Percentiles rank a stretch among this genome's conserved stretches.
phyloP scores from a whole-genome alignment of 2,888 invertebrate genomes.

The Baccha elongata region DNA sequence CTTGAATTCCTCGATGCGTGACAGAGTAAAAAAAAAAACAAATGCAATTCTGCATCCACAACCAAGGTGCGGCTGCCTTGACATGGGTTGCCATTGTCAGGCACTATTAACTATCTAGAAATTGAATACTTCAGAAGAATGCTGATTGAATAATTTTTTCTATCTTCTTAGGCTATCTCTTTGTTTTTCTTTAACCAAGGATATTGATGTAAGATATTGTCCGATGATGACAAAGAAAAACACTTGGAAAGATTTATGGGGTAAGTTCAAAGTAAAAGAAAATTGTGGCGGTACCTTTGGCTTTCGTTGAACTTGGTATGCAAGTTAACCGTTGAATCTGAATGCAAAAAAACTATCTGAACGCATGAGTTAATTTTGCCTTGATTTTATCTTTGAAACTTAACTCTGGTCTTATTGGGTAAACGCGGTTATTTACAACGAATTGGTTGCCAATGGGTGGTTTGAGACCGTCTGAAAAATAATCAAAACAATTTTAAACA shows the following conservation, averaged over 20 bases:
- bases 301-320: background rate
- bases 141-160: constrained; percentile 21
- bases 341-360: background rate
- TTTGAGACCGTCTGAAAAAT: too few species aligned
- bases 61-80: constrained; percentile 41
- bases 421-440: too few species aligned
- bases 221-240: constrained; percentile 2
- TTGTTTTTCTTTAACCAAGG: background rate
- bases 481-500: too few species aligned
- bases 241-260: constrained; percentile 7
- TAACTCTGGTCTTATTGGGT: too few species aligned
- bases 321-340: background rate
- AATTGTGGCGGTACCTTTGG: background rate
- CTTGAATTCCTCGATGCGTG: constrained; percentile 60
- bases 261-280: constrained; percentile 1
- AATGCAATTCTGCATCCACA: background rate
- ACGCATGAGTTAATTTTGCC: background rate
- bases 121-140: constrained; percentile 38
- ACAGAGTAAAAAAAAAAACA: constrained; percentile 17
- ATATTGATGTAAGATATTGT: background rate
- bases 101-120: constrained; percentile 43
- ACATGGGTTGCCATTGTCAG: constrained; percentile 17
- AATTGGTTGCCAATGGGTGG: too few species aligned
- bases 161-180: constrained; percentile 22
- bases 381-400: background rate